Evolutionary conservation across 2,888 invertebrate genomes (phyloP).

Genomic region (Bhutanitis thaidina): DNA sequence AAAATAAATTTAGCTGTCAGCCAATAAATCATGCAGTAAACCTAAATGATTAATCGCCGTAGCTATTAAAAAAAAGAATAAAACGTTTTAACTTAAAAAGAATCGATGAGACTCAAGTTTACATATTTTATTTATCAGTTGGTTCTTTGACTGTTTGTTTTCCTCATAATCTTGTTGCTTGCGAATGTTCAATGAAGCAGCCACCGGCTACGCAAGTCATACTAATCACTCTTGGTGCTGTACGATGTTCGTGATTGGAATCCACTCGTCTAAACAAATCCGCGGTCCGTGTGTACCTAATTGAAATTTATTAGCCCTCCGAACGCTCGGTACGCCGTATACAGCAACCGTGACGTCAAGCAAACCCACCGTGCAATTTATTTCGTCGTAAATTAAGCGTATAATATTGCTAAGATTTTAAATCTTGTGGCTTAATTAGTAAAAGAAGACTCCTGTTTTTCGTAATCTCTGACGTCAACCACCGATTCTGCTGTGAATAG

Average conservation of each 20-base stretch:
- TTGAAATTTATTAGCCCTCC: slow-evolving; percentile 16
- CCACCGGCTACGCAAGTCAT: too few relatives aligned
- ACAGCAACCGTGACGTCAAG: slow-evolving; percentile 2
- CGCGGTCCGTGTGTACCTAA: slow-evolving; percentile 11
- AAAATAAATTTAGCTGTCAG: too few relatives aligned
- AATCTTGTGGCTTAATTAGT: slow-evolving; percentile 19
- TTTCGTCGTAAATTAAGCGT: slow-evolving; percentile 18
- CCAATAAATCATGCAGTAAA: too few relatives aligned
- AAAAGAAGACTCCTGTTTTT: slow-evolving; percentile 6
- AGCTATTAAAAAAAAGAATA: too few relatives aligned
- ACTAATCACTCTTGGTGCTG: slow-evolving; percentile 10
- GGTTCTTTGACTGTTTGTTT: too few relatives aligned
- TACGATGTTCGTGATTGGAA: slow-evolving; percentile 4
- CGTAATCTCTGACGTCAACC: neutral
- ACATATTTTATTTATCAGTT: too few relatives aligned
- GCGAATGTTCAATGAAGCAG: too few relatives aligned
- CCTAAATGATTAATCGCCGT: too few relatives aligned
- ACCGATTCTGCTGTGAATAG: neutral
- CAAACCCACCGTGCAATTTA: slow-evolving; percentile 11
- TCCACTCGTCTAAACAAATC: slow-evolving; percentile 17
- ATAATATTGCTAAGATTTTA: slow-evolving; percentile 16
- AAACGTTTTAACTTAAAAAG: too few relatives aligned
- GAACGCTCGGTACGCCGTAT: slow-evolving; percentile 4
- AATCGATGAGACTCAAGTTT: too few relatives aligned
- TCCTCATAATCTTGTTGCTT: too few relatives aligned